These are phyloP conservation scores for Fregata magnificens DNA, from an alignment of 2,113 vertebrate species.

Conservation along the genomic window DNA sequence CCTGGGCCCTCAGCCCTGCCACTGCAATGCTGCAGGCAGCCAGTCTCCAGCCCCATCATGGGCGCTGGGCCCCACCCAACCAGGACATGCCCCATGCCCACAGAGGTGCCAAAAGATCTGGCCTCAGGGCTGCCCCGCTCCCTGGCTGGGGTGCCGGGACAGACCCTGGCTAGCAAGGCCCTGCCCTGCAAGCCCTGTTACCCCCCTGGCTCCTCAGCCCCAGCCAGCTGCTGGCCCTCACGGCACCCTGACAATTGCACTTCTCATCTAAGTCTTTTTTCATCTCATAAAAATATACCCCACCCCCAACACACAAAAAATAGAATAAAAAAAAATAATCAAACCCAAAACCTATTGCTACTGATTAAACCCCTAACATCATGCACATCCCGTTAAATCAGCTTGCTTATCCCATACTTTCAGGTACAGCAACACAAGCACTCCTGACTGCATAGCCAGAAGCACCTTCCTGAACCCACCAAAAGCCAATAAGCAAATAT, in stretches of 20 bases:
- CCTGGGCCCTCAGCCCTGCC: neutral
- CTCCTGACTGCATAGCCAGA: neutral
- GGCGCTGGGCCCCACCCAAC: neutral
- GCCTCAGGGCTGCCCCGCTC: no score
- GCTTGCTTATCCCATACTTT: neutral
- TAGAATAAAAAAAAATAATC: no score
- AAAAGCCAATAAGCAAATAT: neutral
- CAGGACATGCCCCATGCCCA: neutral
- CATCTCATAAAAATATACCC: neutral
- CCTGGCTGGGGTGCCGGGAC: no score
- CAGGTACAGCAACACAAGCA: neutral
- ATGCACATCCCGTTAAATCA: fast-evolving
- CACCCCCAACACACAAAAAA: neutral
- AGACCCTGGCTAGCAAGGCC: neutral
- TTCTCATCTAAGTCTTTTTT: neutral
- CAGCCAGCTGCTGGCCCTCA: neutral
- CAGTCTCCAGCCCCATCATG: no score
- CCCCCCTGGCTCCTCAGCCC: neutral
- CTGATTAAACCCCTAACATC: neutral
- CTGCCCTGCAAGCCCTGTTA: neutral
- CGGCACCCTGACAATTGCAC: neutral
- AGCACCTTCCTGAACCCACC: neutral
- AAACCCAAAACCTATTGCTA: neutral
- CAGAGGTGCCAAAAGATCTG: neutral
- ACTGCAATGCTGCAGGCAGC: neutral